phyloP scores from a whole-genome alignment of 1,140 invertebrate species.

The Drosophila auraria region DNA sequence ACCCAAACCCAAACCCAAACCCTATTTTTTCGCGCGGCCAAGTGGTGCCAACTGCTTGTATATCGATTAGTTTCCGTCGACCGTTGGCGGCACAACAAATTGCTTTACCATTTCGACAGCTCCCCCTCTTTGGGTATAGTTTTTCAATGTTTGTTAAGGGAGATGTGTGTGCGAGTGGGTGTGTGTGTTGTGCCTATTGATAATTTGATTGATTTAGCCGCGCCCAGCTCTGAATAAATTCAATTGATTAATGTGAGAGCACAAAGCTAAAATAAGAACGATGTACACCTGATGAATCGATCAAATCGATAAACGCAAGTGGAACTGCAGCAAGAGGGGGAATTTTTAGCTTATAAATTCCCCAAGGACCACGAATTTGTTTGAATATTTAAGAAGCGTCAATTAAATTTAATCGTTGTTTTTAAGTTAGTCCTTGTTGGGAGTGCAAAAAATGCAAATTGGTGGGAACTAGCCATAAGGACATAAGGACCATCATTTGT shows the following conservation, averaged over 20 bases:
- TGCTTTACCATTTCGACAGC: slow-evolving; percentile 57
- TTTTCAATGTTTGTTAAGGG: slow-evolving; percentile 18
- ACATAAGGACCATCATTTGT: too few species aligned
- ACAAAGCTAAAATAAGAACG: not conserved
- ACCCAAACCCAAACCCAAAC: not conserved
- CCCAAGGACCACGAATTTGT: not conserved
- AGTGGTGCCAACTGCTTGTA: slow-evolving; percentile 61
- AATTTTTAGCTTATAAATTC: not conserved
- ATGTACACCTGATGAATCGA: slow-evolving; percentile 19
- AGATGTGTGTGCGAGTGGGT: not conserved
- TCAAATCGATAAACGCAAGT: slow-evolving; percentile 27
- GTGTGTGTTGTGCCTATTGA: slow-evolving; percentile 18
- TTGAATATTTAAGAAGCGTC: too few species aligned
- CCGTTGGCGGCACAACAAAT: slow-evolving; percentile 48
- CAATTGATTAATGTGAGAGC: slow-evolving; percentile 43
- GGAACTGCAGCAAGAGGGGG: too few species aligned
- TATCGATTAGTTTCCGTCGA: slow-evolving; percentile 61
- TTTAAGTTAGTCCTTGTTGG: too few species aligned
- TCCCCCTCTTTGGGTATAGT: slow-evolving; percentile 19
- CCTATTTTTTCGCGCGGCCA: slow-evolving; percentile 14
- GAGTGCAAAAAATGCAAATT: too few species aligned
- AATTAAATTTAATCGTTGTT: not conserved
- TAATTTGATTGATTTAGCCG: slow-evolving; percentile 60
- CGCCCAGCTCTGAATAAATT: slow-evolving; percentile 29
- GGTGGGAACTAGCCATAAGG: too few species aligned